Conservation (phyloP, 2,797 vertebrate genomes). For the Myotis vivesi region DNA sequence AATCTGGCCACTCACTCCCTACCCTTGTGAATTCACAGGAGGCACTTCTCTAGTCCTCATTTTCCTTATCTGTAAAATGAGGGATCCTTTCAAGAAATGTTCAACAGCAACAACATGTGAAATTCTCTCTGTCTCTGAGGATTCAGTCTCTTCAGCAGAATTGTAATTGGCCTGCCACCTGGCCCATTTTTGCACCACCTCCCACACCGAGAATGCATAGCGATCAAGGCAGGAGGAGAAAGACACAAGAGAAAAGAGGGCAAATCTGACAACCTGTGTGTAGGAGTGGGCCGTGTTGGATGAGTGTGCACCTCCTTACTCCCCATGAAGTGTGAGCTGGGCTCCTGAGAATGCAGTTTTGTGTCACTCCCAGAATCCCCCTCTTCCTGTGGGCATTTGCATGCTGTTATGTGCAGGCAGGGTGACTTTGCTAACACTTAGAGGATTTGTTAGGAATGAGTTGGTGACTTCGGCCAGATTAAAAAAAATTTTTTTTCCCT, state of each 20-base stretch:
- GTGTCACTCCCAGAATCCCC: background rate
- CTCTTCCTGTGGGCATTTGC: background rate
- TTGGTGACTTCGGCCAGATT: slow-evolving; percentile 22
- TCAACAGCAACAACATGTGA: background rate
- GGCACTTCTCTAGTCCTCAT: background rate
- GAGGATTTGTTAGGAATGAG: slow-evolving; percentile 21
- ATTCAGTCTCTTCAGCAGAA: background rate
- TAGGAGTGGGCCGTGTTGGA: background rate
- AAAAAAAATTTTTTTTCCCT: background rate
- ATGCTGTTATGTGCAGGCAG: background rate
- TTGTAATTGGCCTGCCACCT: background rate
- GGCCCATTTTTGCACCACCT: background rate
- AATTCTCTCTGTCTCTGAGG: background rate
- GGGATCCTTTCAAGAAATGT: background rate
- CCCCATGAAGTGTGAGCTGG: background rate
- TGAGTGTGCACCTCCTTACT: background rate
- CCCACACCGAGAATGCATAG: background rate
- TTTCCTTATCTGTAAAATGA: background rate
- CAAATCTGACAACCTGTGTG: background rate
- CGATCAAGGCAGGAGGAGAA: background rate
- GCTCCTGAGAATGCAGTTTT: background rate
- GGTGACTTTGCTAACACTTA: background rate
- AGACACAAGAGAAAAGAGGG: background rate
- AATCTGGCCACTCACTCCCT: background rate
- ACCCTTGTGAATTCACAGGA: background rate